Base-by-base conservation (phyloP, 2,888 invertebrate genomes). In the Mongoloraphidia duomilia region DNA sequence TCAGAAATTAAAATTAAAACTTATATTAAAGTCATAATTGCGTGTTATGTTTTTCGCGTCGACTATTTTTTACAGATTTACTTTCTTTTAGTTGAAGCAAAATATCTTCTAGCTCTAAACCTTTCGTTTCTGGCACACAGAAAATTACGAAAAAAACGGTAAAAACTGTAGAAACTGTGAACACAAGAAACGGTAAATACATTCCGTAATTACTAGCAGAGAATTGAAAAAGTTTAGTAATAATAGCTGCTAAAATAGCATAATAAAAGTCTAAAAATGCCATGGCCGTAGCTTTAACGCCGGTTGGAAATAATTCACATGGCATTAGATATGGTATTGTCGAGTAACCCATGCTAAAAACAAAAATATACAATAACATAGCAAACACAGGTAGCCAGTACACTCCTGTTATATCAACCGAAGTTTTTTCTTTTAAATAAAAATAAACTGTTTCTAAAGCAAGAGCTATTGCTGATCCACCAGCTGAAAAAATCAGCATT, bases 401-500 rank as follows among this genome's bases (percentile, higher is more conserved):
- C 17, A 58, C 26, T 6, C 37, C 14, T 8, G 54, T 53, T 11
- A 59, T 33, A 40, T 60, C 56, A 5, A 55, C 11, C 3, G 17
- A 36, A 6, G 55, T 55, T 36, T 50, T 54, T n/a, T 61, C 59
- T 47, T 56, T 54, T n/a, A 64, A 14, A 35, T 57, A 58, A 52
- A 66, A 67, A 50, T 60, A 62, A 26, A 57, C 50, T 35, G 64
- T 61, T 48, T 49, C 26, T 10, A 54, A 11, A 8, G 49, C 13
- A 14, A 59, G 41, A 13, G 42, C 38, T 10, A 50, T 33, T 45
- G 46, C 55, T 41, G 55, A 52, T 4, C 75, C 71, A 1, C 76
- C 59, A 11, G 77, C 74, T 1, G 69, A 70, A 34, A 64, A 50
- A 8, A 72, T 57, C 3, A 74, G 59, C 12, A 75, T 59, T 13